phyloP scores from a whole-genome alignment of 2,888 invertebrate genomes.

The Melieria picta region DNA sequence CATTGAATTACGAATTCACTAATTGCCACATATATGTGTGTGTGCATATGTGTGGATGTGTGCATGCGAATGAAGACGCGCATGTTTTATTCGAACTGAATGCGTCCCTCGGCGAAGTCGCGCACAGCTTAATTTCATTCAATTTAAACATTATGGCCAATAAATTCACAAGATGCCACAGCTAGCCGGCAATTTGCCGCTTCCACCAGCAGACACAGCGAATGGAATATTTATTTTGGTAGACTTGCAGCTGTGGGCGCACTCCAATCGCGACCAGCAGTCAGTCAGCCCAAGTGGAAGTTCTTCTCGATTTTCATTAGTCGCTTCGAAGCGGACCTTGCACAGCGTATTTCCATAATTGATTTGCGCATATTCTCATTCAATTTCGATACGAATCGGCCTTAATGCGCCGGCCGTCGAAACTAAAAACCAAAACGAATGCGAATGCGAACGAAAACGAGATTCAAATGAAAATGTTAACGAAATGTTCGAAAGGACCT shows the following conservation, averaged over 20 bases:
- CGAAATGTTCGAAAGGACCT: too few relatives aligned
- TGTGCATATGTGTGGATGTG: not conserved
- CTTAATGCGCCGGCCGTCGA: too few relatives aligned
- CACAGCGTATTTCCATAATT: constrained; percentile 28
- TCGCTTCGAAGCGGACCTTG: not conserved
- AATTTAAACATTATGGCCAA: not conserved
- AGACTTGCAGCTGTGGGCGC: not conserved
- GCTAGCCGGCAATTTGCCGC: not conserved
- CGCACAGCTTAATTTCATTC: not conserved
- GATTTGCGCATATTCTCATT: constrained; percentile 29
- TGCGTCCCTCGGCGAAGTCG: not conserved
- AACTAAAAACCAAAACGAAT: too few relatives aligned
- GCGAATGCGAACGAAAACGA: too few relatives aligned
- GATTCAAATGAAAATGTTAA: too few relatives aligned
- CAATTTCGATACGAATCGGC: constrained; percentile 2
- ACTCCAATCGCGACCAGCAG: not conserved
- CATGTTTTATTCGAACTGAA: not conserved
- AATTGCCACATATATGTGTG: not conserved
- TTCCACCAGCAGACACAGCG: not conserved
- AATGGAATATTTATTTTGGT: too few relatives aligned
- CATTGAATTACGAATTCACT: too few relatives aligned
- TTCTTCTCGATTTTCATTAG: not conserved
- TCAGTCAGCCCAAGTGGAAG: not conserved
- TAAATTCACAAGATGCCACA: not conserved
- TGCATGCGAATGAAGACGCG: not conserved